A percentile compares a stretch with the other conserved stretches of the same genome.
Conservation (phyloP, 2,888 invertebrate genomes). For the Priocnemis perturbator region DNA sequence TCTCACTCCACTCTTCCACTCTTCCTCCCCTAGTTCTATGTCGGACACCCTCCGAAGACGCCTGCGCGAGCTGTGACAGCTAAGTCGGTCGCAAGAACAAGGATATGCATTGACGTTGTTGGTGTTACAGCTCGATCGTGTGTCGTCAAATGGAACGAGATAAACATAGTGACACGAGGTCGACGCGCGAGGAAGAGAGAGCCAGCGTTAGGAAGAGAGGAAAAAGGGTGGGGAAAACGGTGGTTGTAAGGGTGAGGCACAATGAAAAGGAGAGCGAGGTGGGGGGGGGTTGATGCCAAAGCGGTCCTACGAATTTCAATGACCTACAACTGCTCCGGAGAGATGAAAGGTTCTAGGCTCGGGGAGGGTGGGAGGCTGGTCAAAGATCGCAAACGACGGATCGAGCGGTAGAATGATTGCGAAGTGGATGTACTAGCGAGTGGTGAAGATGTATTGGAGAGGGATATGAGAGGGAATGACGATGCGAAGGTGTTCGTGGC, state of each 20-base stretch:
- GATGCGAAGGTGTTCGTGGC: no score
- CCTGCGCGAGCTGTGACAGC: conserved; percentile 47
- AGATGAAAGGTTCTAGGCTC: no score
- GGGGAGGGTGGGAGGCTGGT: no score
- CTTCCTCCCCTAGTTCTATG: neutral
- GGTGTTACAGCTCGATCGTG: conserved; percentile 44
- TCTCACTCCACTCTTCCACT: conserved; percentile 16
- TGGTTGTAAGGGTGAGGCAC: conserved; percentile 1
- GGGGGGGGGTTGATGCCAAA: neutral
- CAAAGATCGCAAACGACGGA: no score
- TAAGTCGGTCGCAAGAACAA: conserved; percentile 56
- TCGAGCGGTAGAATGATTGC: no score
- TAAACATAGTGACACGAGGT: conserved; percentile 5
- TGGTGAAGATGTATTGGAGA: no score
- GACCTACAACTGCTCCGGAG: no score
- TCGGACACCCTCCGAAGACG: conserved; percentile 20
- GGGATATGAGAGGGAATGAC: no score
- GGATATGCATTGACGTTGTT: conserved; percentile 46
- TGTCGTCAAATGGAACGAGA: conserved; percentile 22
- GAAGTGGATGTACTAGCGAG: no score
- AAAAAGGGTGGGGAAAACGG: conserved; percentile 22
- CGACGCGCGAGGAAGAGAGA: conserved; percentile 7
- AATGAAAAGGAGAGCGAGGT: conserved; percentile 8
- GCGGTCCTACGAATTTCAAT: no score
- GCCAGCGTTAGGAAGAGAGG: neutral